phyloP scores from a whole-genome alignment of 2,888 invertebrate species.

The Actias luna region DNA sequence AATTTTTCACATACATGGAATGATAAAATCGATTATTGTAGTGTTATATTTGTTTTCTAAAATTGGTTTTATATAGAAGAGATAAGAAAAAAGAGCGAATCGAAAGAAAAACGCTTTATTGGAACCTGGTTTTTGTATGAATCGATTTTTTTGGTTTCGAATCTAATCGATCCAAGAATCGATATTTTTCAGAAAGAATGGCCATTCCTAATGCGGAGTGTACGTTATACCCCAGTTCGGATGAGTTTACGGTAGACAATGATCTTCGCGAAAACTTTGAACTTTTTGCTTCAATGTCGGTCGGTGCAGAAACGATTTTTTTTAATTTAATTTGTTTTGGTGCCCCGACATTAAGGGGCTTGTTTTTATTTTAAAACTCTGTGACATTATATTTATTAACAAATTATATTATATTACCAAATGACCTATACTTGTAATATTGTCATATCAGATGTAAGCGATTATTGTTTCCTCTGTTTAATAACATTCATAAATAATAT shows the following conservation, averaged over 20 bases:
- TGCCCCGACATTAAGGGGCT: slow-evolving; percentile 23
- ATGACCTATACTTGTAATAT: not conserved
- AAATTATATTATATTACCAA: too few species aligned
- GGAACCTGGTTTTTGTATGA: too few species aligned
- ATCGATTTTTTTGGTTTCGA: too few species aligned
- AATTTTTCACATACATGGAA: too few species aligned
- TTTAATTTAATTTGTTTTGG: slow-evolving; percentile 29
- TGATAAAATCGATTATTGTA: too few species aligned
- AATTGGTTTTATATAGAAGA: too few species aligned
- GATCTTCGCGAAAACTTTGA: slow-evolving; percentile 49
- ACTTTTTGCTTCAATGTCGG: slow-evolving; percentile 62
- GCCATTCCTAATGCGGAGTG: slow-evolving; percentile 52
- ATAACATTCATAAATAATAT: too few species aligned
- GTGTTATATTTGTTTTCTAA: too few species aligned
- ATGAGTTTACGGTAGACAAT: slow-evolving; percentile 44
- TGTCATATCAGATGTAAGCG: not conserved
- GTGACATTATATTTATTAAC: not conserved
- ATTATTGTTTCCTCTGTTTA: not conserved
- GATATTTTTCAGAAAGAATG: too few species aligned
- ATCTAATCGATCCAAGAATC: too few species aligned
- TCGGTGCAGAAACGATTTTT: slow-evolving; percentile 31
- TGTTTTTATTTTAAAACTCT: slow-evolving; percentile 31
- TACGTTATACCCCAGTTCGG: slow-evolving; percentile 40
- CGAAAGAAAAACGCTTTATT: too few species aligned
- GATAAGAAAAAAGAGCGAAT: too few species aligned